These are phyloP conservation scores for Eupeodes latifasciatus DNA, from an alignment of 2,888 invertebrate genomes.

Conservation along the genomic window DNA sequence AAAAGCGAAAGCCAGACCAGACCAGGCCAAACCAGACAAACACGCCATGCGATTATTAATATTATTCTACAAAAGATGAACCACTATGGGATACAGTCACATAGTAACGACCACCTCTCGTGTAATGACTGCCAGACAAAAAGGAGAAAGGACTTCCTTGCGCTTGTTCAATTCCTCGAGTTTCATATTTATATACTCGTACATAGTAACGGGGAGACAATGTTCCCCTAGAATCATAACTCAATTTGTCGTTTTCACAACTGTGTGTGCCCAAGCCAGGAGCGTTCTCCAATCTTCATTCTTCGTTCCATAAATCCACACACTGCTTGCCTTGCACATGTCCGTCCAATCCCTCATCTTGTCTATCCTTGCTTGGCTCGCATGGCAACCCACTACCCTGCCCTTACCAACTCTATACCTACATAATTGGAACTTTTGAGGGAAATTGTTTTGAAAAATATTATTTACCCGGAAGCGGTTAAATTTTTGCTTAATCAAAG, in stretches of 20 bases:
- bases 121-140: neutral
- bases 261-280: neutral
- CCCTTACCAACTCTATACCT: neutral
- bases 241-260: constrained; percentile 62
- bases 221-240: constrained; percentile 41
- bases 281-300: neutral
- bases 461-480: constrained; percentile 1
- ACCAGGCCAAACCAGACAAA: constrained; percentile 9
- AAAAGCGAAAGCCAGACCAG: neutral
- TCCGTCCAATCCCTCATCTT: no score
- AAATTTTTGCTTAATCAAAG: neutral
- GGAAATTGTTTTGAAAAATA: constrained; percentile 42
- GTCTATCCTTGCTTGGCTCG: no score
- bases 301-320: neutral
- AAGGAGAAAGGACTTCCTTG: neutral
- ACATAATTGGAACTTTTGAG: constrained; percentile 53
- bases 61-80: neutral
- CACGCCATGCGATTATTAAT: neutral
- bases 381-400: neutral
- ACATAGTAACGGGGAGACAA: constrained; percentile 7
- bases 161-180: constrained; percentile 32
- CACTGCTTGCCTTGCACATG: no score
- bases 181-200: neutral
- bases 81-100: neutral
- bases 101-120: neutral